Evolutionary conservation across 2,113 vertebrate genomes (phyloP).

Genomic region (Accipiter virgatus): DNA sequence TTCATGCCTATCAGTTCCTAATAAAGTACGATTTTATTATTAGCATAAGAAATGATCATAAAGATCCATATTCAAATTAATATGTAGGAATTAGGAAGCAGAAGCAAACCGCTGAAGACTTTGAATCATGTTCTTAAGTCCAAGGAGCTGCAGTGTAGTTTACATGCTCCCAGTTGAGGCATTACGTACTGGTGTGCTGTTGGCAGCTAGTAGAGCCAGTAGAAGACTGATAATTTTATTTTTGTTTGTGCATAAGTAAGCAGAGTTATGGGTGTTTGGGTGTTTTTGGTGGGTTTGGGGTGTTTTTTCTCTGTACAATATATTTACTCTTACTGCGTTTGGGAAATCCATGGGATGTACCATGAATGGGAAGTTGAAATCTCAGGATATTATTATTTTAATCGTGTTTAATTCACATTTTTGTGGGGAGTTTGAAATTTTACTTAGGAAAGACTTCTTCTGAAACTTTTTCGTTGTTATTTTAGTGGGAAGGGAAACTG

Average conservation of each 20-base stretch:
- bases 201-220: too few relatives aligned
- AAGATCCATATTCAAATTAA: not conserved
- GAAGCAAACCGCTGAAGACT: too few relatives aligned
- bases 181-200: not conserved
- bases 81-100: too few relatives aligned
- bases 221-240: not conserved
- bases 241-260: too few relatives aligned
- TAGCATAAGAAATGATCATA: not conserved
- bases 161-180: fast-evolving
- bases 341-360: not conserved
- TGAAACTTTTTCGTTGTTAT: not conserved
- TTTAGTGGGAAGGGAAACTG: not conserved
- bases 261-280: too few relatives aligned
- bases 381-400: not conserved
- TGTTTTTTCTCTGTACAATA: fast-evolving
- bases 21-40: not conserved
- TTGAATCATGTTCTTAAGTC: fast-evolving
- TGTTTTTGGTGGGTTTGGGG: not conserved
- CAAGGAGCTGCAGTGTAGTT: not conserved
- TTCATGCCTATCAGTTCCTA: fast-evolving
- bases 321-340: not conserved
- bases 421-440: not conserved
- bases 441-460: not conserved
- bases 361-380: not conserved
- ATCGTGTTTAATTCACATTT: fast-evolving